These are phyloP conservation scores for Eupristina koningsbergeri DNA, from an alignment of 1,140 invertebrate genomes.

Conservation along the genomic window DNA sequence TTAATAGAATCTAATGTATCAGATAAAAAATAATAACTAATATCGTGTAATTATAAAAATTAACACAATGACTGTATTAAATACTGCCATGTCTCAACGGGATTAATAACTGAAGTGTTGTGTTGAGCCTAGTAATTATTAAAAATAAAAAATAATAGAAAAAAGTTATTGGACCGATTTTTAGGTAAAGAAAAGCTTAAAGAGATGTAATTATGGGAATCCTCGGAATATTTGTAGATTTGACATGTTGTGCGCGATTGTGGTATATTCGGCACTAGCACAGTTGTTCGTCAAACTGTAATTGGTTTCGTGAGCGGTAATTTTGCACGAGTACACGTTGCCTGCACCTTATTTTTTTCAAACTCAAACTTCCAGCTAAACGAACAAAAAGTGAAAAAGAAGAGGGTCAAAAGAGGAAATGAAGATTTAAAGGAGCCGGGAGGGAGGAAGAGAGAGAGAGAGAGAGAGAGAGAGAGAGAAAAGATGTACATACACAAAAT, in stretches of 20 bases:
- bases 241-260: not conserved
- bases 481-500: not conserved
- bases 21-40: too few species aligned
- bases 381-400: slow-evolving; percentile 1
- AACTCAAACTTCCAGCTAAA: slow-evolving; percentile 4
- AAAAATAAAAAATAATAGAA: not conserved
- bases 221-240: too few species aligned
- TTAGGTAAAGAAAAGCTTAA: not conserved
- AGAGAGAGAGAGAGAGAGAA: too few species aligned
- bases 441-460: too few species aligned
- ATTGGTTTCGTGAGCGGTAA: not conserved
- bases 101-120: not conserved
- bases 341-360: not conserved
- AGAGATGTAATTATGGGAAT: too few species aligned
- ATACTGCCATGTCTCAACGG: too few species aligned
- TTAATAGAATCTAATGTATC: too few species aligned
- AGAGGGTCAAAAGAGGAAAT: not conserved
- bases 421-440: not conserved
- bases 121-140: not conserved
- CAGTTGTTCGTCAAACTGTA: not conserved
- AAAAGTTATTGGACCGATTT: not conserved
- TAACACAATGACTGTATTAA: too few species aligned
- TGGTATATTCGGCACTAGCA: too few species aligned
- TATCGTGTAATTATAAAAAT: too few species aligned
- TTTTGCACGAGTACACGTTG: not conserved